phyloP scores from a whole-genome alignment of 2,888 invertebrate species.

The Amphipoea lucens region DNA sequence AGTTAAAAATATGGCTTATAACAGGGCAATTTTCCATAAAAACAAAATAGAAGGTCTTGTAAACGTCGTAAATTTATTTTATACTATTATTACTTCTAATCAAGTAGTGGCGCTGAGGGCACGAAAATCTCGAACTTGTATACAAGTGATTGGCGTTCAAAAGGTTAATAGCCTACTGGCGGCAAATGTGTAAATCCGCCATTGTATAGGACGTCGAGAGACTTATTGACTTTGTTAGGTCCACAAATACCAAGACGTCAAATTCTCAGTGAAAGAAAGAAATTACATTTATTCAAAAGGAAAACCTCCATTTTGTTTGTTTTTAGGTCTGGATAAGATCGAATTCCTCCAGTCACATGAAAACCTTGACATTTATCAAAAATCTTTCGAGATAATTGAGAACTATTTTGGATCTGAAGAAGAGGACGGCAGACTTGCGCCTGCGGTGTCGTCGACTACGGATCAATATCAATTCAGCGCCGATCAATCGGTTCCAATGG shows the following conservation, averaged over 20 bases:
- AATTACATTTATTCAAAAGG: neutral
- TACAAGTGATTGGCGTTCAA: too few relatives aligned
- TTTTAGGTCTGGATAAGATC: constrained; percentile 98
- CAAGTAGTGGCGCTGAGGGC: too few relatives aligned
- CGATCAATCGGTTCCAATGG: constrained; percentile 93
- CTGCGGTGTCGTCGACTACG: constrained; percentile 93
- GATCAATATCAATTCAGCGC: constrained; percentile 94
- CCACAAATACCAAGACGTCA: neutral
- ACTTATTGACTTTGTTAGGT: neutral
- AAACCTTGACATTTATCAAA: constrained; percentile 98
- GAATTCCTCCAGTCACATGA: constrained; percentile 99
- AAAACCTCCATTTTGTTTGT: constrained; percentile 40
- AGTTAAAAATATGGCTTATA: too few relatives aligned
- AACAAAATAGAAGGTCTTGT: too few relatives aligned
- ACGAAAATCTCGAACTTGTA: too few relatives aligned
- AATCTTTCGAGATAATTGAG: constrained; percentile 99
- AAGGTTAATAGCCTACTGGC: too few relatives aligned
- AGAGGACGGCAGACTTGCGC: constrained; percentile 95
- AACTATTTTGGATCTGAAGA: constrained; percentile 98
- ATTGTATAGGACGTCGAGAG: neutral
- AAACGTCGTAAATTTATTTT: too few relatives aligned
- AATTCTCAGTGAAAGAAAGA: neutral
- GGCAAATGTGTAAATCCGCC: too few relatives aligned
- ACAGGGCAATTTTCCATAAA: too few relatives aligned
- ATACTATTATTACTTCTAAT: too few relatives aligned